Conservation (phyloP, 2,797 vertebrate species). For the Cryptoprocta ferox region DNA sequence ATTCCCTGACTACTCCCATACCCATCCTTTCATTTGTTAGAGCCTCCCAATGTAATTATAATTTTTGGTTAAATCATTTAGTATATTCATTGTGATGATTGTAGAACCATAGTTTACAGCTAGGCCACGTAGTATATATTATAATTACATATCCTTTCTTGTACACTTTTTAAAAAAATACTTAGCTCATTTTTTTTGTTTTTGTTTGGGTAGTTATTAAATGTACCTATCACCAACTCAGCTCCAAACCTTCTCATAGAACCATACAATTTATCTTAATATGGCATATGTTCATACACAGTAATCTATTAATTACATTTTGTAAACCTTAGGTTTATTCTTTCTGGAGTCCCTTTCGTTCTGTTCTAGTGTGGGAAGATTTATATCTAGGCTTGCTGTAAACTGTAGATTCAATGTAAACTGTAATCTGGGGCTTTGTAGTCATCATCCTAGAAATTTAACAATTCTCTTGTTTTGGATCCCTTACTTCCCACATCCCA, state of each 20-base stretch:
- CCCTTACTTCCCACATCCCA: not conserved
- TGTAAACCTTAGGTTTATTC: not conserved
- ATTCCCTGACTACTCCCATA: not conserved
- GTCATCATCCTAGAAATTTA: not conserved
- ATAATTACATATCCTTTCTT: not conserved
- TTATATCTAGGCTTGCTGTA: not conserved
- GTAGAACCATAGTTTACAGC: not conserved
- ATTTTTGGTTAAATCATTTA: not conserved
- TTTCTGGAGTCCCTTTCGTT: not conserved
- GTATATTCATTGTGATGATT: not conserved
- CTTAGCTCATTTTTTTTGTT: not conserved
- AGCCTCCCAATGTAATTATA: not conserved
- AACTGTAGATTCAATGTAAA: not conserved
- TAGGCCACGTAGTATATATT: not conserved
- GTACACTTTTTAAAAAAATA: not conserved
- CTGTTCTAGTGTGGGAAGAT: not conserved
- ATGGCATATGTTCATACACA: not conserved
- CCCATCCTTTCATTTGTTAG: not conserved
- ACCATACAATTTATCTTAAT: not conserved
- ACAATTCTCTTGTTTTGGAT: not conserved
- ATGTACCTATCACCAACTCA: not conserved
- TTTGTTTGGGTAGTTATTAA: not conserved
- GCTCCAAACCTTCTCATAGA: not conserved
- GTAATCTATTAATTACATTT: constrained; percentile 4
- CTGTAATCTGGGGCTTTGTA: not conserved